phyloP scores from a whole-genome alignment of 2,888 invertebrate species.

The Lycia hirtaria region DNA sequence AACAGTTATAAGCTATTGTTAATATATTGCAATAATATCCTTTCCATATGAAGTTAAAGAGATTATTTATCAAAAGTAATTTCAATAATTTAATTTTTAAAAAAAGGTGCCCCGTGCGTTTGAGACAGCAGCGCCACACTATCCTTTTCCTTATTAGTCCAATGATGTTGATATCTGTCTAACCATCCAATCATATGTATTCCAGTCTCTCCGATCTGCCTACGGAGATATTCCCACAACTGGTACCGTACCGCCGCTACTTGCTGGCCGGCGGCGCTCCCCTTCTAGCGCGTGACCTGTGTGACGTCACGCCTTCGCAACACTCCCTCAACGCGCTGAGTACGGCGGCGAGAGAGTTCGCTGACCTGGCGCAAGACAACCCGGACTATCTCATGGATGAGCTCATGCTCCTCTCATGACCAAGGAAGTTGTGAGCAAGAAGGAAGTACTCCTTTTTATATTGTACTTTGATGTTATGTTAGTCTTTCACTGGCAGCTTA shows the following conservation, averaged over 20 bases:
- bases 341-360: slow-evolving; percentile 33
- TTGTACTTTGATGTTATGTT: no score
- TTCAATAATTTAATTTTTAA: no score
- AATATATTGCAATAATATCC: no score
- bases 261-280: slow-evolving; percentile 57
- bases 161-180: no score
- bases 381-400: slow-evolving; percentile 63
- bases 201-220: slow-evolving; percentile 52
- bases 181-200: neutral
- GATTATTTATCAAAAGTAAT: no score
- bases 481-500: no score
- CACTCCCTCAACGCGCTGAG: neutral
- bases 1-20: no score
- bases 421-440: no score
- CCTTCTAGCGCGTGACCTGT: slow-evolving; percentile 52
- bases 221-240: slow-evolving; percentile 53
- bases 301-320: slow-evolving; percentile 10
- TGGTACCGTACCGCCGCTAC: slow-evolving; percentile 70
- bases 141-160: no score
- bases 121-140: no score
- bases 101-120: no score
- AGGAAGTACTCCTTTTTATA: neutral
- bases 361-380: slow-evolving; percentile 45
- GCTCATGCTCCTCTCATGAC: slow-evolving; percentile 45
- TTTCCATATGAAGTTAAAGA: no score